phyloP scores from a whole-genome alignment of 2,888 invertebrate genomes.

The Neelides folsomi region DNA sequence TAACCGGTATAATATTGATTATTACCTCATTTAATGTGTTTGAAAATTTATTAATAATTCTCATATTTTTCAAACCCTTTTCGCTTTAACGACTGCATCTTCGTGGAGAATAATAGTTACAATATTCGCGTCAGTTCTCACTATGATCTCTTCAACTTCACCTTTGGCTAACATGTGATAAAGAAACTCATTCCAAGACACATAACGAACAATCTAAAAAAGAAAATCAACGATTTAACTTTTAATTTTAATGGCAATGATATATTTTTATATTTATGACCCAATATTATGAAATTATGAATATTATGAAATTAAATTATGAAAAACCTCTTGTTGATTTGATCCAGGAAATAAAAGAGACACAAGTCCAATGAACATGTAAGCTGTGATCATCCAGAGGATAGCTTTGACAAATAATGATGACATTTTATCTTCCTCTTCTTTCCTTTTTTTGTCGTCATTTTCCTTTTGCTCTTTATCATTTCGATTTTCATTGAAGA shows the following conservation, averaged over 20 bases:
- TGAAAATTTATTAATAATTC: too few relatives aligned
- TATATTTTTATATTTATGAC: too few relatives aligned
- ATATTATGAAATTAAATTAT: neutral
- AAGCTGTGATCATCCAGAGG: constrained; percentile 66
- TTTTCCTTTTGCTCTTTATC: constrained; percentile 3
- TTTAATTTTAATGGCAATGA: neutral
- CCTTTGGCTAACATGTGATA: constrained; percentile 87
- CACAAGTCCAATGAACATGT: constrained; percentile 57
- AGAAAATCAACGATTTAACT: constrained; percentile 10
- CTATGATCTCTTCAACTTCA: constrained; percentile 76
- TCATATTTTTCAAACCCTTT: constrained; percentile 42
- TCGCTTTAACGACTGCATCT: constrained; percentile 74
- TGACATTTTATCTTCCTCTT: constrained; percentile 56
- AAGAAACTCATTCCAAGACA: constrained; percentile 94
- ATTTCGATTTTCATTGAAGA: too few relatives aligned
- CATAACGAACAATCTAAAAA: constrained; percentile 53
- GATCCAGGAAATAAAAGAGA: constrained; percentile 57
- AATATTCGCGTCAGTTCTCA: constrained; percentile 69
- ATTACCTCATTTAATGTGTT: too few relatives aligned
- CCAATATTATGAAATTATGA: neutral
- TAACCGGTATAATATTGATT: too few relatives aligned
- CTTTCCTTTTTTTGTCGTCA: constrained; percentile 41
- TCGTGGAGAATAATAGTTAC: constrained; percentile 72
- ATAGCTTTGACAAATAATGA: constrained; percentile 59
- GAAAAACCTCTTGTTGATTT: constrained; percentile 54